Base-by-base conservation (phyloP, 2,113 vertebrate genomes). In the Clarias magur region DNA sequence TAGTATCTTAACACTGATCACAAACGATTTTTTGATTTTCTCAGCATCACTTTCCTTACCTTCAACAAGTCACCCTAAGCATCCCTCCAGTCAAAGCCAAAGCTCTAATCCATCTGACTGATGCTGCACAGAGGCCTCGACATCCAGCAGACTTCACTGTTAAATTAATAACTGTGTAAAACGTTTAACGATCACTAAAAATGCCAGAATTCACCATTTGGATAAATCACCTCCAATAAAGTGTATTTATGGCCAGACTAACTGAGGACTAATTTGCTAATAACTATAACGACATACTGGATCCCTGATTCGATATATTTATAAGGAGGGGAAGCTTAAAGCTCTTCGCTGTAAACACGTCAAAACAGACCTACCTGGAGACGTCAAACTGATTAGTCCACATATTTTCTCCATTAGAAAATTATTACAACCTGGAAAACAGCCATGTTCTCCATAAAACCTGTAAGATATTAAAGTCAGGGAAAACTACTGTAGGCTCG, bases 381-480 rank as follows among this genome's bases (percentile, higher is more conserved):
- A 78, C 16, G 84, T 67, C 80, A 60, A 17, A 85, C 80, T 4
- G 82, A 65, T 82, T 80, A 54, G 38, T 53, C 34, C 65, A 54
- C 38, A 82, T 81, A 21, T 60, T 65, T 56, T 48, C 1, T 79
- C 56, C 60, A 82, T 83, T 60, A 78, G 87, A 34, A 85, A 86
- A 72, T 70, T 84, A 68, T 83, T 86, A 86, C 79, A 76, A 70
- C 16, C 76, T 83, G 80, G 79, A 88, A 88, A 86, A 70, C 54
- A 34, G 68, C 53, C 38, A 19, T 42, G 80, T 42, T 78, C n/a
- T 60, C 78, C 73, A 78, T 59, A 54, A 75, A 65, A 23, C n/a
- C 72, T 15, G 23, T 13, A 48, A 25, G 60, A 82, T 56, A 57
- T 57, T 56, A 78, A 87, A 65, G 12, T 27, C 68, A 65, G 48